Base-by-base conservation (phyloP, 1,140 invertebrate species). In the Trichonephila inaurata region DNA sequence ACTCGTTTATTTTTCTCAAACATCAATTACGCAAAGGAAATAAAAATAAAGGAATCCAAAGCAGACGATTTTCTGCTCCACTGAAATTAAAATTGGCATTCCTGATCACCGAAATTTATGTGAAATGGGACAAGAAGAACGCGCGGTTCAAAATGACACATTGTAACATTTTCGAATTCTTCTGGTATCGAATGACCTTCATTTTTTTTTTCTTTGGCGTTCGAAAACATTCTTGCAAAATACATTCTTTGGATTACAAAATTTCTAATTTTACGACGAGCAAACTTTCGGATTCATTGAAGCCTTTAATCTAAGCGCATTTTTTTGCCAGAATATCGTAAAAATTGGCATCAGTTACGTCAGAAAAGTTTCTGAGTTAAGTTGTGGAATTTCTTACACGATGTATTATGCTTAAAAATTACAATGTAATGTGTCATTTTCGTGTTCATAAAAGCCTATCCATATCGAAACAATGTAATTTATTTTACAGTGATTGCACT, bases 41-140 rank as follows among this genome's bases (percentile, higher is more conserved):
- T 16, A 77, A 18, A 77, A 77, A 40, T 16, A 14, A 18, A 77
- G 1, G 16, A 77, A 40, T 77, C 72, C 72, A 6, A 0, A 33
- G 72, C 72, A 77, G 16, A 77, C 72, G 72, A 77, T 77, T 77
- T 77, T 77, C 72, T 19, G 72, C 72, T 77, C 33, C 72, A 77
- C 7, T 40, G 72, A 77, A 77, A 18, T 16, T 40, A 16, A 14
- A 40, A 18, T 18, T 40, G 28, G 33, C 16, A 18, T 77, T 40
- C 62, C 16, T 33, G 33, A 18, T 1, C 33, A 6, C 7, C 28
- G 33, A 33, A 62, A 62, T 62, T 51, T 21, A 69, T 24, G 24
- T 12, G n/a, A 77, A 77, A 19, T 77, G 33, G 72, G 28, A 6
- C 72, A 77, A 77, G 72, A 77, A 40, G 72, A 77, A 77, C 72